Evolutionary conservation across 1,140 invertebrate genomes (phyloP).

Genomic region (Tetragonula clypearis): DNA sequence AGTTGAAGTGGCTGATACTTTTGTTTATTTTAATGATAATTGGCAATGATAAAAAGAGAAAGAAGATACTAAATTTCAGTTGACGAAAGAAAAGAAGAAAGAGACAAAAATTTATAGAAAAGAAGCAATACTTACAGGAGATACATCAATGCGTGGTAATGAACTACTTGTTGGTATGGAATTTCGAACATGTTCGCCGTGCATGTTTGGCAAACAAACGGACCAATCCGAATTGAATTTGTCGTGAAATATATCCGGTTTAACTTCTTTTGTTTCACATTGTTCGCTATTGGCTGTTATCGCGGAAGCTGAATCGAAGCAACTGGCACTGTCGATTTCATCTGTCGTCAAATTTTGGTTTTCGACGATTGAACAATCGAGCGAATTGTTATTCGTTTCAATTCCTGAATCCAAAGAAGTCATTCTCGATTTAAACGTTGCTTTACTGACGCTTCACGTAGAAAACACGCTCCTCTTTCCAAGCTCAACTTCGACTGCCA

Average conservation of each 20-base stretch:
- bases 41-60: not conserved
- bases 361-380: slow-evolving; percentile 81
- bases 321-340: slow-evolving; percentile 16
- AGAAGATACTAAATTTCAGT: not conserved
- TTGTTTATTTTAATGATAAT: too few species aligned
- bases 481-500: not conserved
- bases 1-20: not conserved
- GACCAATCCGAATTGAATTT: not conserved
- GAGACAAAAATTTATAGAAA: not conserved
- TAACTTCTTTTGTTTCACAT: not conserved
- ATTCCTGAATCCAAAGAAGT: slow-evolving; percentile 84
- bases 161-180: not conserved
- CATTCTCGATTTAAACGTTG: slow-evolving; percentile 67
- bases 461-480: not conserved
- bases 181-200: not conserved
- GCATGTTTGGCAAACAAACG: not conserved
- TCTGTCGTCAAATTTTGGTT: slow-evolving; percentile 7
- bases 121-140: not conserved
- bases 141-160: not conserved
- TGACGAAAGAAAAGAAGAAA: not conserved
- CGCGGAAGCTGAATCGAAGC: not conserved
- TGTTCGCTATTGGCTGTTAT: not conserved
- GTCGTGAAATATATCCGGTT: too few species aligned
- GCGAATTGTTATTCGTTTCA: slow-evolving; percentile 86
- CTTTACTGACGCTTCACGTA: not conserved